Evolutionary conservation across 2,797 vertebrate species (phyloP).

Genomic region (Neosilurus mollespiculum): DNA sequence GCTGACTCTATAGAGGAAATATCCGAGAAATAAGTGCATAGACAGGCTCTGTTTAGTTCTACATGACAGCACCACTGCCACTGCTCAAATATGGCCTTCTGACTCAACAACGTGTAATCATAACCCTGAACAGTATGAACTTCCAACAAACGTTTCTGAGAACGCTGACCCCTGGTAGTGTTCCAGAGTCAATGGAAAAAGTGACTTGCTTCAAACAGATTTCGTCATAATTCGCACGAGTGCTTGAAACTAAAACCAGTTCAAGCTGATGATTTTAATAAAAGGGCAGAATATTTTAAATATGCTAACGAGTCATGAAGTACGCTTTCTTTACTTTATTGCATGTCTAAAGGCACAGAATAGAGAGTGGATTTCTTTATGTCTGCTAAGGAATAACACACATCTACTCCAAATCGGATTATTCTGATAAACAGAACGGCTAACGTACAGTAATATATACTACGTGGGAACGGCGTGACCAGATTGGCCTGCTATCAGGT

Average conservation of each 20-base stretch:
- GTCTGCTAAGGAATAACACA: not conserved
- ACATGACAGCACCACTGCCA: not conserved
- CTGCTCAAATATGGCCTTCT: not conserved
- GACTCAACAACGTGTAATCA: not conserved
- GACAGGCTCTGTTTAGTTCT: not conserved
- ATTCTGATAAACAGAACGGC: not conserved
- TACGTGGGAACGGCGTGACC: no score
- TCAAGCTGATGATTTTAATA: not conserved
- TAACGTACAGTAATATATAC: not conserved
- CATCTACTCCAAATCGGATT: not conserved
- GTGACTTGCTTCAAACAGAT: not conserved
- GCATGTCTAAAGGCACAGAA: no score
- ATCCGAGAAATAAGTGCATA: not conserved
- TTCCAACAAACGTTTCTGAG: not conserved
- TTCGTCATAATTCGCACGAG: not conserved
- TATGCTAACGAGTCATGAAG: not conserved
- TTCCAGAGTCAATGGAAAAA: not conserved
- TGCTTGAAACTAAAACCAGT: not conserved
- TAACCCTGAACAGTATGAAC: not conserved
- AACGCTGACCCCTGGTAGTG: not conserved
- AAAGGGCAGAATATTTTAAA: not conserved
- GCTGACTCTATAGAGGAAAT: not conserved
- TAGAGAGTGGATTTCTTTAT: not conserved
- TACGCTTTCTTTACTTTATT: not conserved
- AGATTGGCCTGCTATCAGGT: no score